Percentiles rank a stretch among this genome's conserved stretches.
Evolutionary conservation across 2,113 vertebrate genomes (phyloP).

Genomic region (Lagopus leucura): DNA sequence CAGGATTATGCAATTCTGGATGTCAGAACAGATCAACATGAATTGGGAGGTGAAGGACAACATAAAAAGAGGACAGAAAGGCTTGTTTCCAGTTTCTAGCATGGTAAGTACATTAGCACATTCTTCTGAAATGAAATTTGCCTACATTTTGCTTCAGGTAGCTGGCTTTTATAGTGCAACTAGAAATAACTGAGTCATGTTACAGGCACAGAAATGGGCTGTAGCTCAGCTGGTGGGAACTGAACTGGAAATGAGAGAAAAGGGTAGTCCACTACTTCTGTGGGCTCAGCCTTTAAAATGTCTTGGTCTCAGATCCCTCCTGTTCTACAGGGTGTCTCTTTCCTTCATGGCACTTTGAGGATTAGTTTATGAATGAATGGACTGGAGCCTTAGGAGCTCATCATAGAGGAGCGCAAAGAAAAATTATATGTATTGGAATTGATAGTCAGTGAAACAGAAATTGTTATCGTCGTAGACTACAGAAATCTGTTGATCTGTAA

Average conservation of each 20-base stretch:
- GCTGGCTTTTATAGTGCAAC: neutral
- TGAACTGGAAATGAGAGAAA: neutral
- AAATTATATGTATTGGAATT: neutral
- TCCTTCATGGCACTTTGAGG: neutral
- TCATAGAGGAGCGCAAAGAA: accelerated
- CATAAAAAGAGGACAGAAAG: neutral
- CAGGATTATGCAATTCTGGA: neutral
- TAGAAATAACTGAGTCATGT: neutral
- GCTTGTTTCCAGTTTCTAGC: slow-evolving; percentile 12
- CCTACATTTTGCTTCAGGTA: neutral
- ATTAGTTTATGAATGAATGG: neutral
- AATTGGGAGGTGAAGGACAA: slow-evolving; percentile 15
- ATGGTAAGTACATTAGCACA: neutral
- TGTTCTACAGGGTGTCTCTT: neutral
- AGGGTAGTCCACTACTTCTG: neutral
- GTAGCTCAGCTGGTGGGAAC: neutral
- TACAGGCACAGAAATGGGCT: neutral
- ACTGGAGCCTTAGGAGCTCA: neutral
- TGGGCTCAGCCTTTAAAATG: neutral
- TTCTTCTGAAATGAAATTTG: neutral
- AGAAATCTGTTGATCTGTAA: neutral
- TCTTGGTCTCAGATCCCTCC: neutral
- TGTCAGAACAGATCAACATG: slow-evolving; percentile 43
- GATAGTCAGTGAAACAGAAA: neutral
- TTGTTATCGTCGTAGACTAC: neutral